phyloP scores from a whole-genome alignment of 2,113 vertebrate genomes.

The Takifugu flavidus region DNA sequence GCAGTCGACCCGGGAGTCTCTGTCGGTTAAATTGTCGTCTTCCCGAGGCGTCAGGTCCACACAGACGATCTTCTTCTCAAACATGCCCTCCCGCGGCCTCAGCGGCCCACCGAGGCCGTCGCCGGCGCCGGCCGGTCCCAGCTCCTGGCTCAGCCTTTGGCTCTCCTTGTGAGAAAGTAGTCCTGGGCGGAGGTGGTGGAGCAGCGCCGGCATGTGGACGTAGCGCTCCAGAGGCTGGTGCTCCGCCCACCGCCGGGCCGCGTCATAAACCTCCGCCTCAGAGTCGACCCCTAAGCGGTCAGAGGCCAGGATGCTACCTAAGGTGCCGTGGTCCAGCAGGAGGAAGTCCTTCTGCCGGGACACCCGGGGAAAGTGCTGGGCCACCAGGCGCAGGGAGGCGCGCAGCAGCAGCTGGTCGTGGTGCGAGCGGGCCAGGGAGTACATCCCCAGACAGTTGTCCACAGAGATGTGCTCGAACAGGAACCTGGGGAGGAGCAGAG shows the following conservation, averaged over 20 bases:
- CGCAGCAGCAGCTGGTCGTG: conserved; percentile 79
- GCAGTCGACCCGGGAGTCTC: conserved; percentile 77
- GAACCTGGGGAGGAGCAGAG: conserved; percentile 61
- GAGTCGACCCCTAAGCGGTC: conserved; percentile 80
- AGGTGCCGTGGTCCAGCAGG: conserved; percentile 76
- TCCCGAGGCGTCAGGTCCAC: conserved; percentile 78
- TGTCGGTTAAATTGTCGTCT: conserved; percentile 60
- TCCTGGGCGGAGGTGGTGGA: conserved; percentile 76
- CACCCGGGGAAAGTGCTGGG: conserved; percentile 78
- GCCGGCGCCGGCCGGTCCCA: conserved; percentile 63
- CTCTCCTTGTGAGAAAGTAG: conserved; percentile 78
- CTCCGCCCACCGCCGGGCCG: conserved; percentile 79
- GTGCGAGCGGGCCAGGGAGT: conserved; percentile 80
- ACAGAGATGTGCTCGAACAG: conserved; percentile 78
- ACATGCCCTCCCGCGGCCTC: conserved; percentile 80
- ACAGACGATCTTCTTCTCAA: conserved; percentile 82
- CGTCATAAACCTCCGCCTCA: conserved; percentile 77
- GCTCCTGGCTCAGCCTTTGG: conserved; percentile 72
- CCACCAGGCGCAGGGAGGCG: conserved; percentile 76
- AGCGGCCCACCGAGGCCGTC: conserved; percentile 73
- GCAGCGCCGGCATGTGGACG: conserved; percentile 72
- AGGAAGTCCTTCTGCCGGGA: conserved; percentile 78
- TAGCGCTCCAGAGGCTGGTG: conserved; percentile 73
- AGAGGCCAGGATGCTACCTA: conserved; percentile 79
- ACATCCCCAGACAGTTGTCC: conserved; percentile 82